These are phyloP conservation scores for Ctenoplectra terminalis DNA, from an alignment of 1,140 invertebrate genomes.

Conservation along the genomic window DNA sequence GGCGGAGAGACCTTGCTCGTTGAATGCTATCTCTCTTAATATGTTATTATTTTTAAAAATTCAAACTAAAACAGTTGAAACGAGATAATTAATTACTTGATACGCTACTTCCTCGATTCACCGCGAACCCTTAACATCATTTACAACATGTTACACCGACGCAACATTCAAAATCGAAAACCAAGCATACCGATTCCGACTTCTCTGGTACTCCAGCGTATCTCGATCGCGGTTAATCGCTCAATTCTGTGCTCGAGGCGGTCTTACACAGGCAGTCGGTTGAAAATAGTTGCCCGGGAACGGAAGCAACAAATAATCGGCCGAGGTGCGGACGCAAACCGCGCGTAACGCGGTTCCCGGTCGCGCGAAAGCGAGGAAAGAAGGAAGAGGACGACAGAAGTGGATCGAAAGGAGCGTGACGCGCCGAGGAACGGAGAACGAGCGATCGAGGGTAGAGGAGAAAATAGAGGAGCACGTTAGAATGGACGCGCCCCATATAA, in stretches of 20 bases:
- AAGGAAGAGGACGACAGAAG: conserved; percentile 33
- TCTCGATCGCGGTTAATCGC: conserved; percentile 20
- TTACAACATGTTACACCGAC: too few species aligned
- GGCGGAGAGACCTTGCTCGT: too few species aligned
- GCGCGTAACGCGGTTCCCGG: conserved; percentile 74
- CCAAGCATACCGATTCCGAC: too few species aligned
- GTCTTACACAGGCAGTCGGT: conserved; percentile 40
- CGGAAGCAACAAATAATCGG: conserved; percentile 82
- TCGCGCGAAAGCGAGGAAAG: conserved; percentile 23
- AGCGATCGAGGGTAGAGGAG: background rate
- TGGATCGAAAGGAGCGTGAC: conserved; percentile 40
- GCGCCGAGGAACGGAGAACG: background rate
- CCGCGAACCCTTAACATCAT: too few species aligned
- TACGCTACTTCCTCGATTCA: too few species aligned
- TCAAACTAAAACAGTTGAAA: too few species aligned
- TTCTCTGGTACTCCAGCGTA: too few species aligned
- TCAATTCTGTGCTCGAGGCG: conserved; percentile 13
- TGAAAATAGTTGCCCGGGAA: conserved; percentile 78
- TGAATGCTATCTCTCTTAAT: too few species aligned
- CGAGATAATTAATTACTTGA: too few species aligned
- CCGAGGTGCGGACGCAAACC: conserved; percentile 80
- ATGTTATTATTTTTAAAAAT: too few species aligned
- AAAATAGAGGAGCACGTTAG: conserved; percentile 54
- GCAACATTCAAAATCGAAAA: too few species aligned
- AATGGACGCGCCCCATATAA: conserved; percentile 81